Base-by-base conservation (phyloP, 1,140 invertebrate species). In the Leptinotarsa defecta region DNA sequence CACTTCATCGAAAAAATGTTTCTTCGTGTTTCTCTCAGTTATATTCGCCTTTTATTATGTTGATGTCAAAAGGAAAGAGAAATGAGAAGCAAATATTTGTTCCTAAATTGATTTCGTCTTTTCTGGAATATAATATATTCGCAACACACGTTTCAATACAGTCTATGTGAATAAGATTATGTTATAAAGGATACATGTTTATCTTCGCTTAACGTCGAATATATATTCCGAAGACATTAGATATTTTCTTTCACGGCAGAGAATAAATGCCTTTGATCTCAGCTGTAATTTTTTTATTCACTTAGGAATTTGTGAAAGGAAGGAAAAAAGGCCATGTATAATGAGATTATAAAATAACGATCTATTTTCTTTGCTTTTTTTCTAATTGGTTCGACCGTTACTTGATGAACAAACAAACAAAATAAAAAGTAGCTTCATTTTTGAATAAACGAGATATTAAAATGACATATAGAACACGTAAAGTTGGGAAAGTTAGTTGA, bases 71-170 rank as follows among this genome's bases (percentile, higher is more conserved):
- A 22, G 24, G 27, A 24, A 24, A 34, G 20, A 34, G 27, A 19
- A 67, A 67, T 34, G 24, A 67, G 22, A 67, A 15, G n/a, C 17
- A 67, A 67, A 67, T 67, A 67, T 67, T 67, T 67, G 64, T 34
- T 34, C 27, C 11, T 24, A 67, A 67, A 67, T 67, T 22, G 19
- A 67, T n/a, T 67, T 34, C 20, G n/a, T 4, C 64, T 67, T 67
- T 24, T 24, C n/a, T 15, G 22, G 64, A 34, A 67, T 67, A 67
- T 67, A 20, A 67, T 67, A 67, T 67, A 67, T 34, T 67, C 64
- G 5, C 24, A 24, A 22, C 24, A 67, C 24, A 67, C 24, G 22
- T 67, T 67, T 17, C 27, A 34, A 34, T 67, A 34, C 64, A 67
- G 22, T 34, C 5, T 67, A 34, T 34, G 64, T 17, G 27, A 67